Conservation (phyloP, 2,113 vertebrate genomes). For the Canis aureus region DNA sequence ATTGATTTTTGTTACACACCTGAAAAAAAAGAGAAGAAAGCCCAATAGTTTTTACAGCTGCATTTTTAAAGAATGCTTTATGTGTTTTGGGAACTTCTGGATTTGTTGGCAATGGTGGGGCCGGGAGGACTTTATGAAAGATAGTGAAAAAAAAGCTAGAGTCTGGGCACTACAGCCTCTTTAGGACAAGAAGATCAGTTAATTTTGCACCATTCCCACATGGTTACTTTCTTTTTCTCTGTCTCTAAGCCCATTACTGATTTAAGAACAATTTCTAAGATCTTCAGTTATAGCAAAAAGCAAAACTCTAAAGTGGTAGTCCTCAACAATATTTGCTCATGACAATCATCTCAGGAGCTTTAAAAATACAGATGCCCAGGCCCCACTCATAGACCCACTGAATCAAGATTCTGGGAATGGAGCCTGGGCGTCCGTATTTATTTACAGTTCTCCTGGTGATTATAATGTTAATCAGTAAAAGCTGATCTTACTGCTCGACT, state of each 20-base stretch:
- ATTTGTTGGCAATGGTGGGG: background rate
- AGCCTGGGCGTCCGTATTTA: background rate
- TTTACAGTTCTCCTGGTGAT: conserved; percentile 12
- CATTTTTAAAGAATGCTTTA: background rate
- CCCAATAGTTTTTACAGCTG: background rate
- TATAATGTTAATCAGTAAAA: background rate
- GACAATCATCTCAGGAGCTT: background rate
- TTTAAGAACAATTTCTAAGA: conserved; percentile 6
- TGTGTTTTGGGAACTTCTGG: background rate
- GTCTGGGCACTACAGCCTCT: background rate
- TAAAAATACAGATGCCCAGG: background rate
- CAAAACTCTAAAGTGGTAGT: background rate
- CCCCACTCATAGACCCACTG: background rate
- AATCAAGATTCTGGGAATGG: conserved; percentile 7
- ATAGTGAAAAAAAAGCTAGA: background rate
- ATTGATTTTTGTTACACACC: background rate
- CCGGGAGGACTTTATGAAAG: background rate
- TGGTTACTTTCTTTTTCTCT: background rate
- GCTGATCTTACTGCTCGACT: background rate
- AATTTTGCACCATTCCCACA: background rate
- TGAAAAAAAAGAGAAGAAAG: background rate
- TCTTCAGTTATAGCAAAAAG: conserved; percentile 29
- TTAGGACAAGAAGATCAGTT: background rate
- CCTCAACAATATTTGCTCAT: background rate
- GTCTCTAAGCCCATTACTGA: conserved; percentile 38